Percentiles rank a stretch among this genome's conserved stretches.
Evolutionary conservation across 2,797 vertebrate species (phyloP).

Genomic region (Gorsachius magnificus): DNA sequence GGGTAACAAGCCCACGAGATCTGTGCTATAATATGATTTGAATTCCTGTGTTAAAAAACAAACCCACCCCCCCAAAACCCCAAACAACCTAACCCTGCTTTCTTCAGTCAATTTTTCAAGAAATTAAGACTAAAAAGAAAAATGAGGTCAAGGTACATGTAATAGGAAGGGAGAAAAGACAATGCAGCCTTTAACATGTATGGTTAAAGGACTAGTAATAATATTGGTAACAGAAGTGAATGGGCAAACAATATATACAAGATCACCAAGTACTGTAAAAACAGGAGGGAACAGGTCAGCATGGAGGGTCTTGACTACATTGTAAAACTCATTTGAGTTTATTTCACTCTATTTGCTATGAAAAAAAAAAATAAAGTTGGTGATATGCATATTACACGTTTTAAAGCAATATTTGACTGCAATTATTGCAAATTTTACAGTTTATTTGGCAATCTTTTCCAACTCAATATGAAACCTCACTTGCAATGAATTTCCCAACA

Average conservation of each 20-base stretch:
- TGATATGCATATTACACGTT: not conserved
- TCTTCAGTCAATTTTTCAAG: not conserved
- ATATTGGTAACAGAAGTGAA: not conserved
- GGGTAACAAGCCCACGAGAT: not conserved
- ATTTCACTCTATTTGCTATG: not conserved
- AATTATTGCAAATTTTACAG: conserved; percentile 36
- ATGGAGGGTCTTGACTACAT: not conserved
- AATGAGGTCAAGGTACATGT: not conserved
- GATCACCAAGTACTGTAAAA: conserved; percentile 56
- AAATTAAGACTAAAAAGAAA: not conserved
- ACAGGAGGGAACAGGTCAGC: not conserved
- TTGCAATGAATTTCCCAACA: conserved; percentile 10
- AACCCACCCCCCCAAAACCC: no score
- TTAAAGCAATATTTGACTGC: not conserved
- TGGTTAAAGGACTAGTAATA: not conserved
- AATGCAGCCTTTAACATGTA: not conserved
- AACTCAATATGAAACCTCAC: not conserved
- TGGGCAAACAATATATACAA: not conserved
- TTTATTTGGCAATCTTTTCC: conserved; percentile 56
- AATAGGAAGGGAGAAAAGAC: not conserved
- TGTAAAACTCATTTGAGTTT: not conserved
- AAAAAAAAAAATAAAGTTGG: not conserved
- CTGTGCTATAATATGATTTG: not conserved
- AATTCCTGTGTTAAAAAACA: not conserved
- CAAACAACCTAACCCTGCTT: not conserved